Evolutionary conservation across 2,888 invertebrate genomes (phyloP), one percentile per base, ranked within the genome.

Genomic region (Fragum sueziense): DNA sequence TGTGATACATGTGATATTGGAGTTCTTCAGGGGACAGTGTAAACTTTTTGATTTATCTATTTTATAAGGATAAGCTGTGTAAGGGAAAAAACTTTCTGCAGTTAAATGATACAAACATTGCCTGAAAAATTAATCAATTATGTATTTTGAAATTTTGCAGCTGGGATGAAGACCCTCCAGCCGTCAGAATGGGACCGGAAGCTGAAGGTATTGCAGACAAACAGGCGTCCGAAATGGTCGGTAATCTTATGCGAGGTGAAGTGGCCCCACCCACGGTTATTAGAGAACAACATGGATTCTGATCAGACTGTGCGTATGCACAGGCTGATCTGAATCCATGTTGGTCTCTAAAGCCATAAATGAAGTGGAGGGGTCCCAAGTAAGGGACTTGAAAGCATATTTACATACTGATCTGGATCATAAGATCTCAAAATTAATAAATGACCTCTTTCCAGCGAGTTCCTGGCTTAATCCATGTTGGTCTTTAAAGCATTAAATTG

Each of bases 121-220:
- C 17, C 9, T 41, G 41, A 41, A n/a, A n/a, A n/a, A n/a, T n/a
- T n/a, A n/a, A n/a, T 41, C 41, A 9, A 41, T 41, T 41, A 11
- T 17, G 11, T 41, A 7, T 17, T 54, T 54, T 17, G 11, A 31
- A 31, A 41, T 41, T 54, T 72, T 78, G 11, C 65, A 87, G 91
- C 4, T 91, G 91, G 91, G 91, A 91, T 77, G 90, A 91, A 69
- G 84, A 85, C 25, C 89, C 89, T 3, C 91, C 91, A 33, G 88
- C 87, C 2, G 79, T 84, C 3, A 85, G 90, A 41, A 87, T 84
- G 34, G 77, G 91, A 57, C 91, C 91, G 20, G 90, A 91, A 61
- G 90, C 88, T 0, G 91, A 88, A 70, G 83, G 77, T 25, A 88
- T 90, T 27, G 87, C 86, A 7, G 85, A 85, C 14, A 89, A 89